Evolutionary conservation across 2,888 invertebrate genomes (phyloP), one percentile per base, ranked within the genome.

Genomic region (Dyspetes luteomarginatus): DNA sequence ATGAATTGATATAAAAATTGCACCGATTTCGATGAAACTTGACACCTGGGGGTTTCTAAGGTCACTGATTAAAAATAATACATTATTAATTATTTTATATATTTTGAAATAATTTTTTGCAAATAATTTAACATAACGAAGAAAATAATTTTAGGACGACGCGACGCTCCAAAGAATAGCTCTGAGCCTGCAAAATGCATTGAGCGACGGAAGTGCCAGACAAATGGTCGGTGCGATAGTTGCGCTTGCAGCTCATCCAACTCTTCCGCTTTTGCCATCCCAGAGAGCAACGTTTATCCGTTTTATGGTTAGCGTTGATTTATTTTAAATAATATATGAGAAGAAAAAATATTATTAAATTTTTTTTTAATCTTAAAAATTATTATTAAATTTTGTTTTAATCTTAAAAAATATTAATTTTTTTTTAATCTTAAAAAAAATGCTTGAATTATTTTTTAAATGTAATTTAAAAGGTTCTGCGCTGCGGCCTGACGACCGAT

Each of bases 151-250:
- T 24, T 55, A 90, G 88, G 89, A 90, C 26, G 88, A 89, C 48
- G 85, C 82, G 7, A 84, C 87, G 0, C 79, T 91, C 3, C 89
- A 89, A 76, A 87, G 87, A 83, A 91, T 91, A 24, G 90, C 91
- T 12, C 67, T 90, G 36, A 89, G 86, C 72, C 79, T 91, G 24
- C 90, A 90, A 75, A 90, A 90, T 68, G 88, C 89, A 24, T 77
- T 91, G 19, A 85, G 85, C 12, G 90, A 91, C 3, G 87, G 84
- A 67, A 88, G 86, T 67, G 86, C 89, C 4, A 84, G 85, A 12
- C 90, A 91, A 80, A 85, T 91, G 81, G 88, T 91, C 19, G 88
- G 90, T 17, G 89, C 88, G 4, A 88, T 91, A 43, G 89, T 88
- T 0, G 90, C 91, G 41, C 84, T 91, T 0, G 88, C 88, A 3